Evolutionary conservation across 2,797 vertebrate species (phyloP).

Genomic region (Neostethus bicornis): DNA sequence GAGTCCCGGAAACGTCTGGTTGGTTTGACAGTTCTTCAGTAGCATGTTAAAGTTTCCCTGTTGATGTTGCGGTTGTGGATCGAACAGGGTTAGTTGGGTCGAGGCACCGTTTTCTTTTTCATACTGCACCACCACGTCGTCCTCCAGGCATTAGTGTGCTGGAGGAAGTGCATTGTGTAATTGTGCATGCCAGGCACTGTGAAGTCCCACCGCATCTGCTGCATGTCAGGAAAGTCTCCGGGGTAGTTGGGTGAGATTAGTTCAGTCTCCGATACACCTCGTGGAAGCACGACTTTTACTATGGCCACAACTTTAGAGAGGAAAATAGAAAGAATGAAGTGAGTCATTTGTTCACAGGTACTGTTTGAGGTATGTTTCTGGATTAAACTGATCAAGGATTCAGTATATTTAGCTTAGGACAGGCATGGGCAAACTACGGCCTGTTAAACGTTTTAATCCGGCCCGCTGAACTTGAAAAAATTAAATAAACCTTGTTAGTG

Average conservation of each 20-base stretch:
- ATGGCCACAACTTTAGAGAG: conserved; percentile 76
- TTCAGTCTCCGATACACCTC: conserved; percentile 71
- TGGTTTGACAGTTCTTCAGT: conserved; percentile 75
- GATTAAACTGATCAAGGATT: too few relatives aligned
- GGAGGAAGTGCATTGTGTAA: conserved; percentile 80
- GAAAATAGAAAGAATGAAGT: conserved; percentile 17
- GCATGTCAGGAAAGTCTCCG: conserved; percentile 75
- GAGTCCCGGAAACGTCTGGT: conserved; percentile 51
- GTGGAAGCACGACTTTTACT: conserved; percentile 82
- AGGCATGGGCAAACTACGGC: too few relatives aligned
- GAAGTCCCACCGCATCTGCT: conserved; percentile 89
- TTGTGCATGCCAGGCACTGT: conserved; percentile 83
- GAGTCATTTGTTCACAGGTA: too few relatives aligned
- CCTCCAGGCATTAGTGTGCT: conserved; percentile 80
- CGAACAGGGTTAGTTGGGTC: conserved; percentile 43
- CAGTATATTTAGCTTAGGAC: too few relatives aligned
- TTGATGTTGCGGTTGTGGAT: conserved; percentile 66
- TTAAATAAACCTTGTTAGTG: too few relatives aligned
- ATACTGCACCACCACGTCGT: conserved; percentile 83
- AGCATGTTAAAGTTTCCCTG: conserved; percentile 77
- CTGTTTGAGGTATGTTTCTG: too few relatives aligned
- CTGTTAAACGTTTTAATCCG: too few relatives aligned
- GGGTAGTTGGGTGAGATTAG: conserved; percentile 88
- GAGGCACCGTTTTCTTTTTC: conserved; percentile 45
- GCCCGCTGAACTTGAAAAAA: too few relatives aligned